Conservation (phyloP, 2,113 vertebrate species). For the Porphyrio hochstetteri region DNA sequence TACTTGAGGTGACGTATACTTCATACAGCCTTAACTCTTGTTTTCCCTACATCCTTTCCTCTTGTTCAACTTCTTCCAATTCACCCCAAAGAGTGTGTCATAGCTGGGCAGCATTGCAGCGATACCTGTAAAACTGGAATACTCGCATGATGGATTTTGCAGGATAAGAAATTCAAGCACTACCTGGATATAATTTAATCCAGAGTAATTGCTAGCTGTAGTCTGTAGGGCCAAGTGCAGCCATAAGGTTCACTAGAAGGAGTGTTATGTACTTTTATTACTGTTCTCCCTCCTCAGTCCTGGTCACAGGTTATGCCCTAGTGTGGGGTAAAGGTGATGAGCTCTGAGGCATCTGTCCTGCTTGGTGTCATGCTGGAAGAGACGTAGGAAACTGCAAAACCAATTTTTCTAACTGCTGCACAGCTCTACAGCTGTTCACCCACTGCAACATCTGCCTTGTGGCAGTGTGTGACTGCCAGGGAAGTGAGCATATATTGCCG, state of each 20-base stretch:
- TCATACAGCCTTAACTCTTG: no score
- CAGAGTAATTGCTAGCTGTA: background rate
- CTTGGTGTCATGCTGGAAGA: background rate
- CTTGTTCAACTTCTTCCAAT: background rate
- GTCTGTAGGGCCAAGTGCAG: background rate
- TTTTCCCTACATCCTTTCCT: background rate
- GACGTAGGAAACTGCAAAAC: background rate
- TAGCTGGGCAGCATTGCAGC: background rate
- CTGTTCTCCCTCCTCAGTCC: background rate
- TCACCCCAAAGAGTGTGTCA: background rate
- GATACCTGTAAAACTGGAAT: background rate
- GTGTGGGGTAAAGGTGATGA: background rate
- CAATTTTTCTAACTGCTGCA: background rate
- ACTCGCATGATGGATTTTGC: background rate
- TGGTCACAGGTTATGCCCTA: accelerated
- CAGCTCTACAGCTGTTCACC: background rate
- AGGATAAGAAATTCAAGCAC: background rate
- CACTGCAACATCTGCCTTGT: background rate
- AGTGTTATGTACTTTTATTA: background rate
- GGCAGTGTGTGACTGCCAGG: background rate
- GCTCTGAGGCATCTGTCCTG: background rate
- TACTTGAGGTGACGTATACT: no score
- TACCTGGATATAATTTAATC: background rate
- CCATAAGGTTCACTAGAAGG: background rate
- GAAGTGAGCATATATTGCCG: background rate